Base-by-base conservation (phyloP, 2,113 vertebrate genomes). In the Corythaeola cristata region DNA sequence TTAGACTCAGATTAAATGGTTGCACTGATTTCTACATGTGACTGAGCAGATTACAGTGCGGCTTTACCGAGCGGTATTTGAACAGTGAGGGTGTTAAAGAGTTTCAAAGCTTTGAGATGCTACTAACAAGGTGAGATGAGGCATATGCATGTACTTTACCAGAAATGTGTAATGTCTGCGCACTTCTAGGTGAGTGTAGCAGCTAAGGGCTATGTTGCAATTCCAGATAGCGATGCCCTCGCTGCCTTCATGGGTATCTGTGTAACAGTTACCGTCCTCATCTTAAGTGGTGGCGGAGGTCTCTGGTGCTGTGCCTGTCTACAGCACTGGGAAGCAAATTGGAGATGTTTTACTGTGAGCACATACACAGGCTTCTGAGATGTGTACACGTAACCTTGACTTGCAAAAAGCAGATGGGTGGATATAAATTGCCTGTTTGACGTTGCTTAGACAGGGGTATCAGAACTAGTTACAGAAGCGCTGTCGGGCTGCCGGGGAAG, bases 161-260 rank as follows among this genome's bases (percentile, higher is more conserved):
- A 84, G 47, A 71, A 82, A 80, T 39, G 12, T 72, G 37, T 30
- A 8, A 30, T 23, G 21, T n/a, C 23, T 67, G 27, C 3, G 2
- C 9, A 2, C 60, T 78, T 85, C 56, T n/a, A 26, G 64, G 76
- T 30, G 28, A 28, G 14, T 4, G 4, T 18, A 73, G 39, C 12
- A 12, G 18, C 39, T 45, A 77, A 87, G 44, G 47, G 5, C 45
- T 24, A 2, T 15, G 6, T 23, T 86, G 39, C 56, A 79, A 21
- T 62, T 66, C 37, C 58, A 30, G 22, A 2, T 0, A 23, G 35
- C 0, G 0, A 32, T 72, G 55, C 15, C n/a, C 11, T 81, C 63
- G 28, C 59, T 80, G 27, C 53, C 49, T 33, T 47, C 15, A 11
- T 12, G 49, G 30, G 15, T 28, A 79, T 27, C 45, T 63, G 1